Conservation (phyloP, 2,113 vertebrate species). For the Parus major region DNA sequence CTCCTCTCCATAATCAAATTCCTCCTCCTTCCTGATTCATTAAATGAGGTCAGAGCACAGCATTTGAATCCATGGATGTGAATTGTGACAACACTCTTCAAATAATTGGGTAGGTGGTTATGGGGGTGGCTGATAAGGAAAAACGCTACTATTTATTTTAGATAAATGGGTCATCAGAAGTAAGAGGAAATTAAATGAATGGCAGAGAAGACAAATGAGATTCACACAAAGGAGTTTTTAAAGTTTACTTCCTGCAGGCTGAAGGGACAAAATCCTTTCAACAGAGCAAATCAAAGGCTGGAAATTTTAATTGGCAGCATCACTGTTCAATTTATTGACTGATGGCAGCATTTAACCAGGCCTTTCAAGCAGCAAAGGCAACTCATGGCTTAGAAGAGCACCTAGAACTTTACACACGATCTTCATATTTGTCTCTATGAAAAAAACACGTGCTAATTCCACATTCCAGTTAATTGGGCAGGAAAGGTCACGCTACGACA, state of each 20-base stretch:
- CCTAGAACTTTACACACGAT: neutral
- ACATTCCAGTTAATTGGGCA: conserved; percentile 60
- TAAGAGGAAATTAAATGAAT: conserved; percentile 36
- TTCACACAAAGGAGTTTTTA: neutral
- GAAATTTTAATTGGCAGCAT: conserved; percentile 58
- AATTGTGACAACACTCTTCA: conserved; percentile 36
- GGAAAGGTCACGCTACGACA: conserved; percentile 59
- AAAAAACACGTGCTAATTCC: conserved; percentile 23
- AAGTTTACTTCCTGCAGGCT: conserved; percentile 19
- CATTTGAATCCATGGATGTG: conserved; percentile 12
- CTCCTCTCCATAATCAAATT: neutral
- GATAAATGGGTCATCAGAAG: conserved; percentile 31
- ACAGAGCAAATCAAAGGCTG: conserved; percentile 47
- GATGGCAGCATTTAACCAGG: conserved; percentile 9
- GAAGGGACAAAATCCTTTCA: neutral
- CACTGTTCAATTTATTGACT: conserved; percentile 14
- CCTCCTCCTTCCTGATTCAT: conserved; percentile 24
- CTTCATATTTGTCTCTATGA: neutral
- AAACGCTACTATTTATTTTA: neutral
- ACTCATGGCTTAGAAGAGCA: neutral
- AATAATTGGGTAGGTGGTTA: neutral
- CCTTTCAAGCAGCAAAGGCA: neutral
- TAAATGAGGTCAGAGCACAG: conserved; percentile 19
- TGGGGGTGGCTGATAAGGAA: conserved; percentile 21
- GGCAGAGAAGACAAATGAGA: conserved; percentile 27